phyloP scores from a whole-genome alignment of 2,888 invertebrate species.

The Hirtodrosophila trivittata region DNA sequence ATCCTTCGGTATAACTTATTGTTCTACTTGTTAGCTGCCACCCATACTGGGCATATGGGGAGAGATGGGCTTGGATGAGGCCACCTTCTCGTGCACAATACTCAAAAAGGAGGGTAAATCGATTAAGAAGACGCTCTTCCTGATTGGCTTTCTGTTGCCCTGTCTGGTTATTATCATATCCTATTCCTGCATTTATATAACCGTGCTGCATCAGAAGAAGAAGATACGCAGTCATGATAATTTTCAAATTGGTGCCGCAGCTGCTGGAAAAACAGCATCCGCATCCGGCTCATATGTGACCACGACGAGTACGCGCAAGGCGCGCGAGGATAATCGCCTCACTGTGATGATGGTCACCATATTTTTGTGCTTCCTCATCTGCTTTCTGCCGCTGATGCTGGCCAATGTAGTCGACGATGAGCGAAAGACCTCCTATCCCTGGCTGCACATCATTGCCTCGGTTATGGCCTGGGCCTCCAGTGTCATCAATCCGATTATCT shows the following conservation, averaged over 20 bases:
- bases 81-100: conserved; percentile 95
- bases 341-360: conserved; percentile 94
- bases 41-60: conserved; percentile 94
- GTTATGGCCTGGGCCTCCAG: conserved; percentile 95
- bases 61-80: conserved; percentile 90
- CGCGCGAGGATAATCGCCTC: conserved; percentile 89
- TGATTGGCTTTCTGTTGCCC: conserved; percentile 92
- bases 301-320: conserved; percentile 66
- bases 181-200: conserved; percentile 93
- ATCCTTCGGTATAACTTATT: no score
- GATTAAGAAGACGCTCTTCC: conserved; percentile 93
- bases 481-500: conserved; percentile 95
- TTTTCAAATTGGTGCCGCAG: conserved; percentile 74
- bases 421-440: conserved; percentile 88
- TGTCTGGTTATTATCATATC: conserved; percentile 93
- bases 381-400: conserved; percentile 94
- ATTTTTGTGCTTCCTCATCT: conserved; percentile 93
- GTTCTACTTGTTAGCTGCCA: conserved; percentile 90
- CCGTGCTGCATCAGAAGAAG: conserved; percentile 89
- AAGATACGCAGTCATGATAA: conserved; percentile 88
- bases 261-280: conserved; percentile 45
- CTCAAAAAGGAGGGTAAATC: conserved; percentile 90
- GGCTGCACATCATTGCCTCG: conserved; percentile 92
- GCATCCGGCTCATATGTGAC: conserved; percentile 82
- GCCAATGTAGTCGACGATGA: conserved; percentile 93